Conservation (phyloP, 53 echinoderm and acorn worm genomes). For the Astropecten irregularis region DNA sequence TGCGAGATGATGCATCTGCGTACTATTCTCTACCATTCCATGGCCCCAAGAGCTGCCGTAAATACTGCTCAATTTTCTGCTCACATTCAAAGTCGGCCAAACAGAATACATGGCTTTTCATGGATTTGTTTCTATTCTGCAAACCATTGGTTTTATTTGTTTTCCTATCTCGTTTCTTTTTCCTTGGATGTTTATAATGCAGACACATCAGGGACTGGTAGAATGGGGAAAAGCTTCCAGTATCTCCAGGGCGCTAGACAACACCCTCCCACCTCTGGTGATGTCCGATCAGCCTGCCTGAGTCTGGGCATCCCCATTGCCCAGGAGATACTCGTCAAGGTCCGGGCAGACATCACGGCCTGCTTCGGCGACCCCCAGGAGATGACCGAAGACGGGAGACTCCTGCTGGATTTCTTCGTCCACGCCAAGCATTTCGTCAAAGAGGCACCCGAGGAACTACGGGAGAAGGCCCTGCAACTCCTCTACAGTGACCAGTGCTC, state of each 20-base stretch:
- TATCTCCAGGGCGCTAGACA: neutral
- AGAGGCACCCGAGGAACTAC: slow-evolving; percentile 13
- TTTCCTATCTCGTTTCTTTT: neutral
- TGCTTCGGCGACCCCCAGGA: slow-evolving; percentile 4
- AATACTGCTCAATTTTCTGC: neutral
- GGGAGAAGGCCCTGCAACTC: neutral
- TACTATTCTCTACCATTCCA: neutral
- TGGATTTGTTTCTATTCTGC: neutral
- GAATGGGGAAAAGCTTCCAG: neutral
- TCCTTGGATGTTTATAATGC: too few relatives aligned
- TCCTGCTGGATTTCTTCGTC: slow-evolving; percentile 15
- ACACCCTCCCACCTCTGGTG: slow-evolving; percentile 13
- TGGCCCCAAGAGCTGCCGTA: neutral
- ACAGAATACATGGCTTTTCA: neutral
- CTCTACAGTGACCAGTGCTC: neutral
- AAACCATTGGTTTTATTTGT: neutral
- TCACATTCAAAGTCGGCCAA: neutral
- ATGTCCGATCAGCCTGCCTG: neutral
- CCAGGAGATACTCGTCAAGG: neutral
- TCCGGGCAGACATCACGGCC: slow-evolving; percentile 9
- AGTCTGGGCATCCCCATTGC: neutral
- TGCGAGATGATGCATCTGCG: neutral
- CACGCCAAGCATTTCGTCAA: slow-evolving; percentile 11
- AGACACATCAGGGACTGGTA: slow-evolving; percentile 2
- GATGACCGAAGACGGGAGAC: neutral